These are phyloP conservation scores for Galaxea fascicularis DNA, from an alignment of 92 coral and sea anemone species.

Conservation along the genomic window DNA sequence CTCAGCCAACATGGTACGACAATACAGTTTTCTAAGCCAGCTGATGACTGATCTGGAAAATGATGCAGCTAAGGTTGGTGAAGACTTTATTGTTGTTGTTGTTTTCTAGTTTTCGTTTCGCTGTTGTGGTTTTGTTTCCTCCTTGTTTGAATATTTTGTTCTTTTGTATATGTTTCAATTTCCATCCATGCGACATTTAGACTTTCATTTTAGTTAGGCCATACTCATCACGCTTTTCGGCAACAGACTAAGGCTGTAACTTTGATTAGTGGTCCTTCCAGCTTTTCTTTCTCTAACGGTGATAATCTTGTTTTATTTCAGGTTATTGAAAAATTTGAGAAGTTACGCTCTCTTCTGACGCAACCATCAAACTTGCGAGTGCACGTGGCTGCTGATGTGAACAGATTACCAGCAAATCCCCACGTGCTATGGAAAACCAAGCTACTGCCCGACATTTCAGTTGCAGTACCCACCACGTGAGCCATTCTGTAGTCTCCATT, in stretches of 20 bases:
- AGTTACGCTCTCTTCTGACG: constrained; percentile 77
- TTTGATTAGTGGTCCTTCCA: not conserved
- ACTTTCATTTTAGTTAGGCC: too few relatives aligned
- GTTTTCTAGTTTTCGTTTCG: too few relatives aligned
- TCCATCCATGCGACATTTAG: too few relatives aligned
- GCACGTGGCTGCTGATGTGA: constrained; percentile 88
- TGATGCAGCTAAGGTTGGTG: constrained; percentile 78
- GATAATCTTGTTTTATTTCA: constrained; percentile 23
- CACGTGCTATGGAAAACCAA: constrained; percentile 77
- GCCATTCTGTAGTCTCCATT: not conserved
- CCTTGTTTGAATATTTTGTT: too few relatives aligned
- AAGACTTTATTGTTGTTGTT: too few relatives aligned
- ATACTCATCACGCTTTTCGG: too few relatives aligned
- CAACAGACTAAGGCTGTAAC: not conserved
- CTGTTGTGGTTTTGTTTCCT: too few relatives aligned
- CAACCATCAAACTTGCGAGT: constrained; percentile 84
- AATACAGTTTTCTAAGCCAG: constrained; percentile 80
- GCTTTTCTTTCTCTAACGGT: not conserved
- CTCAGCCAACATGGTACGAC: constrained; percentile 87
- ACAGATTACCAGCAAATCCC: constrained; percentile 79
- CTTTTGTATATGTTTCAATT: too few relatives aligned
- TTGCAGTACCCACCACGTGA: constrained; percentile 69
- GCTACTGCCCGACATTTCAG: constrained; percentile 63
- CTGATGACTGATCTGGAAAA: constrained; percentile 73
- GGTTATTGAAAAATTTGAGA: constrained; percentile 82